Evolutionary conservation across 2,888 invertebrate species (phyloP).

Genomic region (Brachylomia viminalis): DNA sequence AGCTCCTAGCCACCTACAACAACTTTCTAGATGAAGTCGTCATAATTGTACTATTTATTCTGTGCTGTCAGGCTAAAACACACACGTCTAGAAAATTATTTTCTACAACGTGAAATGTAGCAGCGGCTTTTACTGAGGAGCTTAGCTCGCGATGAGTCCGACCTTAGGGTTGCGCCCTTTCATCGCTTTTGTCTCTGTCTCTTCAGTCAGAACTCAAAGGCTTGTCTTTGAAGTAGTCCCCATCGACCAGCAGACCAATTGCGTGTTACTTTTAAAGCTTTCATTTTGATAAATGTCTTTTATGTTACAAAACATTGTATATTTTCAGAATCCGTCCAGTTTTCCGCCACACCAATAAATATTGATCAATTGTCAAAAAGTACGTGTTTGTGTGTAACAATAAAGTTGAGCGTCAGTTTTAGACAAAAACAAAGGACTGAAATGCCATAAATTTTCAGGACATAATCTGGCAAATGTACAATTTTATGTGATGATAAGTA

Average conservation of each 20-base stretch:
- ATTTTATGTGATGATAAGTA: constrained; percentile 36
- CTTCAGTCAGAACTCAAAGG: constrained; percentile 49
- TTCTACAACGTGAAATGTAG: constrained; percentile 26
- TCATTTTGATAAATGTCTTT: background rate
- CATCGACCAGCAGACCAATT: constrained; percentile 13
- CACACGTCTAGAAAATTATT: constrained; percentile 8
- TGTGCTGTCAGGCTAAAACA: background rate
- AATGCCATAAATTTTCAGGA: constrained; percentile 23
- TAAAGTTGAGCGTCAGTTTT: constrained; percentile 7
- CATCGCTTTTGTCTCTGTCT: constrained; percentile 49
- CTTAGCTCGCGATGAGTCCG: constrained; percentile 33
- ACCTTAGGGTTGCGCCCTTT: constrained; percentile 45
- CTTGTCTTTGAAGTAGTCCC: constrained; percentile 41
- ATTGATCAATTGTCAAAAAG: background rate
- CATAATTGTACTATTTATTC: too few species aligned
- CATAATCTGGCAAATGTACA: constrained; percentile 51
- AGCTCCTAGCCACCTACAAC: background rate
- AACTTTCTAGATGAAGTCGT: constrained; percentile 12
- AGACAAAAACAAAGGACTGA: constrained; percentile 24
- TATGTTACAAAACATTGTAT: background rate
- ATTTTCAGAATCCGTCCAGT: background rate
- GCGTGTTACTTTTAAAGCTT: constrained; percentile 10
- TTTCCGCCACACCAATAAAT: constrained; percentile 6
- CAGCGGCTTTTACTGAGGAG: constrained; percentile 18
- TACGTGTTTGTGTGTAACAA: constrained; percentile 5